These are phyloP conservation scores for Megaceryle maxima DNA, from an alignment of 2,113 vertebrate genomes.

Conservation along the genomic window DNA sequence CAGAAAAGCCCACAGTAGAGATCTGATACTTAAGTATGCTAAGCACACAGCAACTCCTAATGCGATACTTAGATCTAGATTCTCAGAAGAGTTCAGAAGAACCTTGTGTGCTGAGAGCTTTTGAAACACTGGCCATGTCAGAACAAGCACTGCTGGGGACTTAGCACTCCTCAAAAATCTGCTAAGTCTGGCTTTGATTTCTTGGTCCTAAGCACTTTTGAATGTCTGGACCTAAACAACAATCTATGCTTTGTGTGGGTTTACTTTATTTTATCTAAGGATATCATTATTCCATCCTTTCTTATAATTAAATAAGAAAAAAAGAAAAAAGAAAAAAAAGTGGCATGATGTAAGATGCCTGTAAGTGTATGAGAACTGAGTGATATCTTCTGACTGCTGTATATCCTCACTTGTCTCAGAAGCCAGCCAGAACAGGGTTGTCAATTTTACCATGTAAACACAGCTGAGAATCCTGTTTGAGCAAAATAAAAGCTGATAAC, in stretches of 20 bases:
- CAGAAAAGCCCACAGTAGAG: background rate
- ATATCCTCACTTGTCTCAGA: background rate
- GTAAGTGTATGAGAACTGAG: background rate
- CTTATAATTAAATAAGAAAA: background rate
- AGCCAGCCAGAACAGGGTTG: background rate
- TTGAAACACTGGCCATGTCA: constrained; percentile 31
- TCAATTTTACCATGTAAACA: background rate
- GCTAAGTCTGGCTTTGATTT: constrained; percentile 51
- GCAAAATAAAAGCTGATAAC: background rate
- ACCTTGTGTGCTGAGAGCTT: background rate
- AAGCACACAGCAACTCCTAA: constrained; percentile 41
- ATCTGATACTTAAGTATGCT: constrained; percentile 33
- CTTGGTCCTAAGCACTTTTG: background rate
- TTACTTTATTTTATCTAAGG: constrained; percentile 5
- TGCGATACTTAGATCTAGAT: constrained; percentile 16
- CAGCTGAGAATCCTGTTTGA: background rate
- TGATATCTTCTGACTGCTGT: background rate
- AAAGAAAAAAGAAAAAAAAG: background rate
- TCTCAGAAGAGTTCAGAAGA: constrained; percentile 55
- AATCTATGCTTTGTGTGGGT: background rate
- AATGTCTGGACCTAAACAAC: background rate
- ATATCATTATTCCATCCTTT: background rate
- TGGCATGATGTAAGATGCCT: background rate
- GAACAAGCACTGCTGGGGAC: constrained; percentile 22
- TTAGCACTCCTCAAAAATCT: constrained; percentile 7